Base-by-base conservation (phyloP, 2,888 invertebrate species). In the Globia sparganii region DNA sequence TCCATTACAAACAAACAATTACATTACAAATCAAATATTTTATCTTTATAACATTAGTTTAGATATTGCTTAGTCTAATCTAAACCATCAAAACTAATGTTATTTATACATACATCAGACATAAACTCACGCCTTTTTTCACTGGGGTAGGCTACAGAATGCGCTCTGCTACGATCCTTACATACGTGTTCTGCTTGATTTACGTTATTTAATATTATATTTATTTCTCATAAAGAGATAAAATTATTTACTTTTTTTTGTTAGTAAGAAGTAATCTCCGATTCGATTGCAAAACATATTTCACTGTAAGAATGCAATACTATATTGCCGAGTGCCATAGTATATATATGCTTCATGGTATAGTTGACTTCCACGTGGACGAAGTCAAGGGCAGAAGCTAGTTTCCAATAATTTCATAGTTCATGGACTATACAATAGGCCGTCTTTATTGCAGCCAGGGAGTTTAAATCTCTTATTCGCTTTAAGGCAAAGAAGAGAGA, bases 61-160 rank as follows among this genome's bases (percentile, higher is more conserved):
- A 21, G 46, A 71, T 75, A 70, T 72, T 73, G 21, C 53, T 72
- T 31, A 74, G 40, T 53, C 25, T 21, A 37, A n/a, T 28, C 1
- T 46, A 28, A 43, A 65, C 5, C 28, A 28, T 40, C 6, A 43
- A 40, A 40, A 66, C 21, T 25, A 31, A 31, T 66, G 21, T 46
- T 43, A 65, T 37, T 40, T 40, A 64, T 31, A 59, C 31, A 59
- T 31, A 31, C 18, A 28, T 15, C 56, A 56, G 11, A 58, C 6
- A 58, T 18, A 31, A 31, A 31, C 0, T 59, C 31, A 9, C 4
- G 31, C 9, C 4, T 31, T 31, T 28, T 31, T 59, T 21, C 18
- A 1, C 9, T 31, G 59, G 58, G 58, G 15, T 15, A 15, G 15
- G 2, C 31, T 31, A 28, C 2, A 59, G 31, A 8, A 59, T 34